A percentile compares a stretch with the other conserved stretches of the same genome.
phyloP scores from a whole-genome alignment of 1,140 invertebrate species.

The Dendrolimus kikuchii region DNA sequence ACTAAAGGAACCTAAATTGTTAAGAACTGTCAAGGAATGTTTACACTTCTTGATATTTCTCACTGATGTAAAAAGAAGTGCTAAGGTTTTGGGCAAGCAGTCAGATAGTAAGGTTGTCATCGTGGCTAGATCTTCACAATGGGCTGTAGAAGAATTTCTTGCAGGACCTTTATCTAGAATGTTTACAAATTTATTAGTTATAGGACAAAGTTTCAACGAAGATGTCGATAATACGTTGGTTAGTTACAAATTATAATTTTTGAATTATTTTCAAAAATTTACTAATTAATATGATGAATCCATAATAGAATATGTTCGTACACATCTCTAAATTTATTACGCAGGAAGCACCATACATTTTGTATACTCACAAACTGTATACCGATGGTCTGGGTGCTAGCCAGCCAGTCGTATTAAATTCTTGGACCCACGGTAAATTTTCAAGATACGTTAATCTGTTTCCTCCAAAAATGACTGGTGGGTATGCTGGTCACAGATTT shows the following conservation, averaged over 20 bases:
- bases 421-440: conserved; percentile 76
- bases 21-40: conserved; percentile 64
- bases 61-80: conserved; percentile 73
- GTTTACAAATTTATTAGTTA: conserved; percentile 78
- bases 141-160: conserved; percentile 80
- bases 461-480: conserved; percentile 76
- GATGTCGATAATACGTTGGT: conserved; percentile 39
- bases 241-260: conserved; percentile 13
- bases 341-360: conserved; percentile 77
- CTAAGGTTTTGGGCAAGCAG: conserved; percentile 74
- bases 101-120: conserved; percentile 74
- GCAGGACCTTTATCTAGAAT: conserved; percentile 73
- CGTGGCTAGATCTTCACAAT: conserved; percentile 77
- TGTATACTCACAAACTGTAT: conserved; percentile 81
- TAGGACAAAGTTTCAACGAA: conserved; percentile 74
- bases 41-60: conserved; percentile 78
- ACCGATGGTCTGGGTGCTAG: conserved; percentile 79
- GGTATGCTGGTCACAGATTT: conserved; percentile 82
- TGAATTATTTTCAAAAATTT: too few relatives aligned
- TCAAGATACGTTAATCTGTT: conserved; percentile 77
- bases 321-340: conserved; percentile 14
- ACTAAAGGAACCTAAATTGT: conserved; percentile 43
- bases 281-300: too few relatives aligned
- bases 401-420: conserved; percentile 74
- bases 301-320: too few relatives aligned